A percentile compares a stretch with the other conserved stretches of the same genome.
Evolutionary conservation across 2,888 invertebrate genomes (phyloP).

Genomic region (Peribatodes rhomboidaria): DNA sequence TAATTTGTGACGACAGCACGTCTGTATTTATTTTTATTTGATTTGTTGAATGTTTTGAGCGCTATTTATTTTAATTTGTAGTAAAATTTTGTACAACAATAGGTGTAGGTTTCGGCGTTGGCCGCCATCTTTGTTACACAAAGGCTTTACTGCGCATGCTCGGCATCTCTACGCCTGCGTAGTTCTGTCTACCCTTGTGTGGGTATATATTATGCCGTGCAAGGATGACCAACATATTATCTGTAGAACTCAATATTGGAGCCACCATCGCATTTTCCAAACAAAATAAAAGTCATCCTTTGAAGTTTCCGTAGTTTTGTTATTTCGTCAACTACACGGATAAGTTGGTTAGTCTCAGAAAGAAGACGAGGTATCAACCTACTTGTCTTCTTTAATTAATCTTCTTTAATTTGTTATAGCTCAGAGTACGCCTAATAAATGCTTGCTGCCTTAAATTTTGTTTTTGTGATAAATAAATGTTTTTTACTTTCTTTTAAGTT

Average conservation of each 20-base stretch:
- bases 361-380: not conserved
- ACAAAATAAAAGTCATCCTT: not conserved
- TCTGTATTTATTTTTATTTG: not conserved
- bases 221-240: not conserved
- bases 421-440: not conserved
- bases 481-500: too few species aligned
- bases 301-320: not conserved
- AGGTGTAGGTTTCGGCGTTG: slow-evolving; percentile 53
- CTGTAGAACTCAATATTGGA: not conserved
- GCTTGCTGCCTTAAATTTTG: too few species aligned
- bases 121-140: slow-evolving; percentile 63
- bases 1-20: not conserved
- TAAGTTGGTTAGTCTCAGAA: not conserved
- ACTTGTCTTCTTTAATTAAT: not conserved
- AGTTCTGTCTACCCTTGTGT: not conserved
- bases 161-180: slow-evolving; percentile 39
- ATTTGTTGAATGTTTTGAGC: slow-evolving; percentile 8
- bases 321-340: not conserved
- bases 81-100: slow-evolving; percentile 58
- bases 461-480: too few species aligned
- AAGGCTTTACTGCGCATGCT: slow-evolving; percentile 56
- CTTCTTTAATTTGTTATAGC: slow-evolving; percentile 2
- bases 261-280: not conserved
- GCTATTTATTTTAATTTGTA: slow-evolving; percentile 42
- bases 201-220: not conserved